These are phyloP conservation scores for Drosophila merina DNA, from an alignment of 2,888 invertebrate genomes.

Conservation along the genomic window DNA sequence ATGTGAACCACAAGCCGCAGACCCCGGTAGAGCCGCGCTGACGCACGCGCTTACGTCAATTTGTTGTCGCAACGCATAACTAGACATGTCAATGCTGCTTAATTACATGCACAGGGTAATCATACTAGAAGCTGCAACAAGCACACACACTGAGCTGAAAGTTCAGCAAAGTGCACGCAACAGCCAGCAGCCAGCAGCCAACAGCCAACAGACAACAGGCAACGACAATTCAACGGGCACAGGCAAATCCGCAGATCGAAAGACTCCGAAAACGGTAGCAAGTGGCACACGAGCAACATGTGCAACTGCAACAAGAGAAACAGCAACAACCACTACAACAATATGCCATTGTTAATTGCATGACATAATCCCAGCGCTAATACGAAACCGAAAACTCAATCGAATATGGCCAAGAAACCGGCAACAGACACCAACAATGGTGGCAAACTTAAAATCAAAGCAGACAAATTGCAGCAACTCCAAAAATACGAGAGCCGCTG, in stretches of 20 bases:
- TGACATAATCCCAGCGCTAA: constrained; percentile 74
- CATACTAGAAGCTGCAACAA: constrained; percentile 38
- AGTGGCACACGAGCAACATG: constrained; percentile 48
- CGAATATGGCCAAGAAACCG: constrained; percentile 40
- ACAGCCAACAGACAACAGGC: background rate
- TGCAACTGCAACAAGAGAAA: constrained; percentile 63
- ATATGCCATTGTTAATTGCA: constrained; percentile 77
- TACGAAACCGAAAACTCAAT: constrained; percentile 75
- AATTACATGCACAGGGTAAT: constrained; percentile 65
- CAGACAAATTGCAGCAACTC: constrained; percentile 46
- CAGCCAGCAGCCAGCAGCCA: background rate
- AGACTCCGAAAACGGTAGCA: constrained; percentile 50
- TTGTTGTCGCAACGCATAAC: constrained; percentile 72
- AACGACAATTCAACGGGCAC: constrained; percentile 36
- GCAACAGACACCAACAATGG: constrained; percentile 31
- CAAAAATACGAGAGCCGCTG: constrained; percentile 28
- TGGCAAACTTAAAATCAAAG: constrained; percentile 48
- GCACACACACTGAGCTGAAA: constrained; percentile 44
- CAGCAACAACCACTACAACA: constrained; percentile 53
- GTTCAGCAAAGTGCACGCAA: constrained; percentile 65
- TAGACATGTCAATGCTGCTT: constrained; percentile 78
- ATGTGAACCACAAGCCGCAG: constrained; percentile 19
- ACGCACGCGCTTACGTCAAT: constrained; percentile 77
- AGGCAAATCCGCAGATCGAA: constrained; percentile 25
- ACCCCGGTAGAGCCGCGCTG: constrained; percentile 38